These are phyloP conservation scores for Caenorhabditis remanei DNA, from an alignment of 1,140 invertebrate genomes.

Conservation along the genomic window DNA sequence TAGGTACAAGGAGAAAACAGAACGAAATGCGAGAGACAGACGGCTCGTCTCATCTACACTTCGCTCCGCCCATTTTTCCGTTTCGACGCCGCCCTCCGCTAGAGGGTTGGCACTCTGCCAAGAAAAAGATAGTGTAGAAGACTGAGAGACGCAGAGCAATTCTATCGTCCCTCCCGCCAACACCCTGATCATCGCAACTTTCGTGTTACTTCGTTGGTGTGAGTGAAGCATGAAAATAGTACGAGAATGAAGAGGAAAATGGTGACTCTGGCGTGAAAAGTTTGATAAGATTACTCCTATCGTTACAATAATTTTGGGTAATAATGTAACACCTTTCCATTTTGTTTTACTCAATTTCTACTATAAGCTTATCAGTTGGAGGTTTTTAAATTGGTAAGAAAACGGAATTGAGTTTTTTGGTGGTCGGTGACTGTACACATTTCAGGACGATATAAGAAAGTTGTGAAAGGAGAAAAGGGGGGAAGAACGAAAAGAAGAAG, in stretches of 20 bases:
- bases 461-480: background rate
- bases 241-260: background rate
- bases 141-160: conserved; percentile 2
- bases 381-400: conserved; percentile 1
- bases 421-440: conserved; percentile 21
- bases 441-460: background rate
- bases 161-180: background rate
- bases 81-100: conserved; percentile 34
- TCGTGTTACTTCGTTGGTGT: conserved; percentile 48
- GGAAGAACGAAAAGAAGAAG: background rate
- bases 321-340: conserved; percentile 39
- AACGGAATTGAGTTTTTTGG: conserved; percentile 23
- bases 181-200: conserved; percentile 49
- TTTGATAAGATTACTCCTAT: conserved; percentile 53
- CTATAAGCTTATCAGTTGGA: background rate
- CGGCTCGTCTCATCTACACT: conserved; percentile 48
- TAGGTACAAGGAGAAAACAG: conserved; percentile 26
- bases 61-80: conserved; percentile 50
- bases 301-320: conserved; percentile 40
- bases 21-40: conserved; percentile 23
- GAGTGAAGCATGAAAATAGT: conserved; percentile 48
- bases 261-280: conserved; percentile 1
- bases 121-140: background rate
- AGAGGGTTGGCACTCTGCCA: conserved; percentile 33
- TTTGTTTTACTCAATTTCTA: background rate